These are phyloP conservation scores for Hemiprocne comata DNA, from an alignment of 2,113 vertebrate species.

Conservation along the genomic window DNA sequence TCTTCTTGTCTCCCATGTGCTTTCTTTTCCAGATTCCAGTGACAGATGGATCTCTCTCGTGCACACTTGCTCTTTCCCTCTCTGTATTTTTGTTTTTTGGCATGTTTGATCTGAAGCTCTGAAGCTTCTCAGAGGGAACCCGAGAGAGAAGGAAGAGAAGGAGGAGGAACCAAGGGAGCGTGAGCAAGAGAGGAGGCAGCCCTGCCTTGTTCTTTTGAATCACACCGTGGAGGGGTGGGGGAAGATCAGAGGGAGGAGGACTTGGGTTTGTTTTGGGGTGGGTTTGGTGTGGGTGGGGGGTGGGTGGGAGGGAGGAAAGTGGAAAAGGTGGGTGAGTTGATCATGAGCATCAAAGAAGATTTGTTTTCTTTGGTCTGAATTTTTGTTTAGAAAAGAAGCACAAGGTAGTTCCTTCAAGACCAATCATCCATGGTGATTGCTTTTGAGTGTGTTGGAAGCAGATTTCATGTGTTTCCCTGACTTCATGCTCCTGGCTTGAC, in stretches of 20 bases:
- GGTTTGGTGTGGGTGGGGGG: neutral
- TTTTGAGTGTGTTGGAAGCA: constrained; percentile 9
- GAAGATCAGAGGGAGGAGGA: neutral
- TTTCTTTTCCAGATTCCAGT: constrained; percentile 79
- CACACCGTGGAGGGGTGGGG: neutral
- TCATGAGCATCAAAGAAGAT: constrained; percentile 28
- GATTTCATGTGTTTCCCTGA: neutral
- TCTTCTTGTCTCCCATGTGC: constrained; percentile 53
- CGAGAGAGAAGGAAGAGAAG: constrained; percentile 17
- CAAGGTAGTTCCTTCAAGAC: neutral
- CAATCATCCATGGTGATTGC: neutral
- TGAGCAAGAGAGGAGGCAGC: constrained; percentile 42
- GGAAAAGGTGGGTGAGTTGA: neutral
- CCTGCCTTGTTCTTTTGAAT: constrained; percentile 41
- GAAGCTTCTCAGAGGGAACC: constrained; percentile 48
- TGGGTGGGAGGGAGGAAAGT: neutral
- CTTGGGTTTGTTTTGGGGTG: neutral
- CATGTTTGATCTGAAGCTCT: constrained; percentile 68
- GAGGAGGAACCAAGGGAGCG: neutral
- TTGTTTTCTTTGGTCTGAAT: neutral
- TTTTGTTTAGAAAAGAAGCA: constrained; percentile 67
- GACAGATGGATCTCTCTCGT: constrained; percentile 75
- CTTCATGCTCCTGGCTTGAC: constrained; percentile 12
- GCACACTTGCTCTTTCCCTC: constrained; percentile 18
- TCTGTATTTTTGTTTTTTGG: constrained; percentile 49